Conservation (phyloP, 2,113 vertebrate species). For the Oncorhynchus nerka region DNA sequence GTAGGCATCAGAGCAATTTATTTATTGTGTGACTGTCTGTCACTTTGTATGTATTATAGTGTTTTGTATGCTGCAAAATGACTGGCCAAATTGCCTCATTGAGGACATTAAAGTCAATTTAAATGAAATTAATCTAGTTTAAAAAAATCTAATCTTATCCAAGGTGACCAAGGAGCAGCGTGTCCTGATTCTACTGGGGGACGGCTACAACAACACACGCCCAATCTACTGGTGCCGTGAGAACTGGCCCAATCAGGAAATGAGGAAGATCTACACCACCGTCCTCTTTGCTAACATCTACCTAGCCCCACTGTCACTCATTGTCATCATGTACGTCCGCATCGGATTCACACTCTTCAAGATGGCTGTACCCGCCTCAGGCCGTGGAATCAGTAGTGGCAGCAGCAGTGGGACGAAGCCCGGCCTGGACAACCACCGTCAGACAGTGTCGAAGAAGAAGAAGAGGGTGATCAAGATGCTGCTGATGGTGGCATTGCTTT, state of each 20-base stretch:
- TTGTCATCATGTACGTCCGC: slow-evolving; percentile 83
- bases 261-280: slow-evolving; percentile 90
- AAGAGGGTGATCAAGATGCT: slow-evolving; percentile 90
- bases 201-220: slow-evolving; percentile 69
- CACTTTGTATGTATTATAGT: too few species aligned
- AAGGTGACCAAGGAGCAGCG: slow-evolving; percentile 78
- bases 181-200: slow-evolving; percentile 76
- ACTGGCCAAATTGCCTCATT: too few species aligned
- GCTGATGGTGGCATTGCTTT: slow-evolving; percentile 81
- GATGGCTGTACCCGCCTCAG: slow-evolving; percentile 40
- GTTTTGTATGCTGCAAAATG: too few species aligned
- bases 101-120: too few species aligned
- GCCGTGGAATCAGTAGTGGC: too few species aligned
- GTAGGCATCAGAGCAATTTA: too few species aligned
- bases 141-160: too few species aligned
- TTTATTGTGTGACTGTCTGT: too few species aligned
- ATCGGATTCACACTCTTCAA: slow-evolving; percentile 84
- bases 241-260: slow-evolving; percentile 85
- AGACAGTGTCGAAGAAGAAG: slow-evolving; percentile 79
- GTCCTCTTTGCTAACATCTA: slow-evolving; percentile 91
- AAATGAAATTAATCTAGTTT: too few species aligned
- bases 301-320: slow-evolving; percentile 84
- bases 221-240: slow-evolving; percentile 89
- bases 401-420: too few species aligned
- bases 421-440: slow-evolving; percentile 66